Conservation (phyloP, 2,888 invertebrate species). For the Stenichneumon culpator region DNA sequence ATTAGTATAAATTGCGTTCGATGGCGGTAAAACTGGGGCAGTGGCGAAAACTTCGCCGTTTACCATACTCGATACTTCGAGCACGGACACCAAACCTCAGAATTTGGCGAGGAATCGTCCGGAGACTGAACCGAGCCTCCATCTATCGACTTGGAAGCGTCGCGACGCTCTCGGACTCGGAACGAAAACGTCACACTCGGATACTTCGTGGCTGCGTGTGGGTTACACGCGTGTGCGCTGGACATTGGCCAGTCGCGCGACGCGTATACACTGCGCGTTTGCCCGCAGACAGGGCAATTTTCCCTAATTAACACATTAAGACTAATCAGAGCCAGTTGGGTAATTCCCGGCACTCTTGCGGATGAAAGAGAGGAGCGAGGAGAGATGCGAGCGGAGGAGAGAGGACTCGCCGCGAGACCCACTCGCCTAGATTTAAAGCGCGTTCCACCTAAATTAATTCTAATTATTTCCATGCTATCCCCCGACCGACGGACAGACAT, state of each 20-base stretch:
- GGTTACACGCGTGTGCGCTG: conserved; percentile 25
- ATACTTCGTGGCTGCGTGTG: background rate
- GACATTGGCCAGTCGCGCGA: conserved; percentile 44
- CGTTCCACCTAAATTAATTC: conserved; percentile 83
- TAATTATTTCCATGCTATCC: conserved; percentile 81
- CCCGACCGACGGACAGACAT: conserved; percentile 31
- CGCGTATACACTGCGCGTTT: conserved; percentile 37
- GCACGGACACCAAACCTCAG: too few species aligned
- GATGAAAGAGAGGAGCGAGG: conserved; percentile 32
- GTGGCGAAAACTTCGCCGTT: too few species aligned
- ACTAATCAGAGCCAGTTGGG: conserved; percentile 83
- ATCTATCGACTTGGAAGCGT: conserved; percentile 53
- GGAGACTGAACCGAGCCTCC: conserved; percentile 14
- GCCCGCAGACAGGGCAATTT: conserved; percentile 80
- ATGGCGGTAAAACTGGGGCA: too few species aligned
- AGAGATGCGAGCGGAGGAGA: conserved; percentile 25
- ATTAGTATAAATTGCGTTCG: too few species aligned
- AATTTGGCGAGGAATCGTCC: background rate
- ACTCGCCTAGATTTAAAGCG: conserved; percentile 83
- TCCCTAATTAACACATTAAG: conserved; percentile 84
- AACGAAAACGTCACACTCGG: conserved; percentile 35
- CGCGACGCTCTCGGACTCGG: conserved; percentile 21
- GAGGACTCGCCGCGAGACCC: conserved; percentile 75
- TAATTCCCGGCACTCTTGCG: conserved; percentile 76
- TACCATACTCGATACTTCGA: too few species aligned